Evolutionary conservation across 2,797 vertebrate genomes (phyloP).

Genomic region (Basileuterus tristriatus): DNA sequence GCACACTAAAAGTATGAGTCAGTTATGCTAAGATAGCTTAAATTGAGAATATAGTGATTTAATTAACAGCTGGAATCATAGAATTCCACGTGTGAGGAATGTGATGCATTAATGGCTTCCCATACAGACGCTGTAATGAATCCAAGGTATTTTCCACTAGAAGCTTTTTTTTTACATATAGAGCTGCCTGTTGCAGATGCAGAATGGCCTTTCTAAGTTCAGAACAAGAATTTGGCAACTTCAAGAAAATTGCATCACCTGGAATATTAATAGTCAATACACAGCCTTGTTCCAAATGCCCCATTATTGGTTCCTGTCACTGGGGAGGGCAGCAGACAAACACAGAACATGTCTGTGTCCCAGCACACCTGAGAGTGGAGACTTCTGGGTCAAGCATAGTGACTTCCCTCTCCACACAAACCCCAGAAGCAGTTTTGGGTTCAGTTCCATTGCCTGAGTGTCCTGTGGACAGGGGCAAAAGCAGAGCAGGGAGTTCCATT

Average conservation of each 20-base stretch:
- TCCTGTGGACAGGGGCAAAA: background rate
- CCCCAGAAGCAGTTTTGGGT: accelerated
- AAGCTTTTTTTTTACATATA: background rate
- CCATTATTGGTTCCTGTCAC: accelerated
- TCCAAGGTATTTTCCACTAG: background rate
- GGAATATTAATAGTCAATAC: background rate
- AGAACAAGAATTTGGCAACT: background rate
- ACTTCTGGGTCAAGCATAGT: accelerated
- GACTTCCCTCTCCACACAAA: background rate
- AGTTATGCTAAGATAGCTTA: background rate
- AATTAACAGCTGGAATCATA: conserved; percentile 23
- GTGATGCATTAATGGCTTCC: background rate
- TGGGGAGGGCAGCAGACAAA: background rate
- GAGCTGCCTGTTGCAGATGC: background rate
- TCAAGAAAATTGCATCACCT: background rate
- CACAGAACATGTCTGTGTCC: accelerated
- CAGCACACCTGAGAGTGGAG: background rate
- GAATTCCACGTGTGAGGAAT: background rate
- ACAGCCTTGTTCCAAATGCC: background rate
- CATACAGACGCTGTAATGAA: background rate
- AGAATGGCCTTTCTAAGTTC: background rate
- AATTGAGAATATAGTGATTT: conserved; percentile 6
- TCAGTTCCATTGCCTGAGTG: too few relatives aligned
- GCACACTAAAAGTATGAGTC: conserved; percentile 5
- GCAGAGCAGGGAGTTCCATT: background rate